Base-by-base conservation (phyloP, 2,888 invertebrate genomes). In the Dryococelus australis region DNA sequence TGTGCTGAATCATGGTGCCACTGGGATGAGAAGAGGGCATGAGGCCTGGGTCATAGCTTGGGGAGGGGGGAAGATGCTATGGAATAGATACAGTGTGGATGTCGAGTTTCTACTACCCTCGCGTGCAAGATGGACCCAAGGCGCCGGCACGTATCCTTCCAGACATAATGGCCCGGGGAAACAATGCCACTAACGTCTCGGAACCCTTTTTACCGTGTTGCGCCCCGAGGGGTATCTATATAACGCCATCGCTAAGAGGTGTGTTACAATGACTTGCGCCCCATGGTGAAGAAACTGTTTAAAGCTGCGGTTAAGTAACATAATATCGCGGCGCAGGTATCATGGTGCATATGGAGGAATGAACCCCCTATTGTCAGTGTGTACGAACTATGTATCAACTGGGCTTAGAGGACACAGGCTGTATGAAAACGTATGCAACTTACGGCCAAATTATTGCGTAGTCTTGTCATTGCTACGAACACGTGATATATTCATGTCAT, bases 1-100 rank as follows among this genome's bases (percentile, higher is more conserved):
- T 85, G 43, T 87, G 87, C 87, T 87, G 87, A 87, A 87, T 87
- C 87, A 87, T 43, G 87, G 80, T 87, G 87, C 85, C 85, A 85
- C 78, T 85, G 65, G 65, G 51, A 51, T 12, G 51, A 65, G 24
- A 24, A 8, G 51, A 51, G 35, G 1, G 2, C 35, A 35, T 3
- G 35, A 35, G 47, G 8, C 10, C 16, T 47, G 47, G 2, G 4
- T 16, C 8, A 24, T 8, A 65, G 24, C 12, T 12, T 0, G n/a
- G 65, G 65, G 6, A 2, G 20, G 8, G 65, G 65, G 65, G 65
- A 65, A 65, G 65, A 65, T 65, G 65, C 65, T n/a, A 20, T 65
- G 65, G 65, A 65, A 65, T n/a, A 65, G 65, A 65, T 65, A 65
- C 65, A 65, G 65, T 24, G 65, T 16, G n/a, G 65, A 1, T 65